Conservation (phyloP, 2,888 invertebrate species). For the Rhagium mordax region DNA sequence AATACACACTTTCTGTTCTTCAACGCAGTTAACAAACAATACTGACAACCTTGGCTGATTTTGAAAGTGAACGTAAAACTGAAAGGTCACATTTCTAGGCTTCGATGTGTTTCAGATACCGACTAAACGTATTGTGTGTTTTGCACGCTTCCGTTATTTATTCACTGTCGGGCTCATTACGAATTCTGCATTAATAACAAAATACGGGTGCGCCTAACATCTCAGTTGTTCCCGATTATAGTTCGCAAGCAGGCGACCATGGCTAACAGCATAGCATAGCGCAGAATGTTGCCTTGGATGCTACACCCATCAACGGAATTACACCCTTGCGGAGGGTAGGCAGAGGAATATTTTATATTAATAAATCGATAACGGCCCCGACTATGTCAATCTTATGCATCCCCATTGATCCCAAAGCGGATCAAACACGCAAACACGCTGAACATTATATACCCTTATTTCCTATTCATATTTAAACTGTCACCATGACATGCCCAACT, state of each 20-base stretch:
- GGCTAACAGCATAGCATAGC: background rate
- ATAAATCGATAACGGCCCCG: too few relatives aligned
- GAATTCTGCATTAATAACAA: background rate
- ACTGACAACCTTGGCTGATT: constrained; percentile 45
- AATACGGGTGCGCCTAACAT: background rate
- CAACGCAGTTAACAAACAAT: background rate
- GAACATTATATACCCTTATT: too few relatives aligned
- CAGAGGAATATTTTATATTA: too few relatives aligned
- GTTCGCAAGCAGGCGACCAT: background rate
- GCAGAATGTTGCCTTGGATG: background rate
- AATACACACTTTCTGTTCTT: background rate
- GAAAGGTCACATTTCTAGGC: constrained; percentile 46
- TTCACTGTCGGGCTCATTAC: constrained; percentile 8
- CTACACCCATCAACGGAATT: background rate
- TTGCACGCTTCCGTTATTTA: constrained; percentile 41
- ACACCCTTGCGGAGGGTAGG: background rate
- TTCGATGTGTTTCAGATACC: constrained; percentile 35
- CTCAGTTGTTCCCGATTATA: background rate
- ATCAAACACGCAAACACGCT: too few relatives aligned
- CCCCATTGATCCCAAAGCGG: too few relatives aligned
- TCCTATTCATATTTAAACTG: too few relatives aligned
- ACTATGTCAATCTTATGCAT: too few relatives aligned
- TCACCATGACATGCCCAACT: too few relatives aligned
- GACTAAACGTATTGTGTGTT: constrained; percentile 28
- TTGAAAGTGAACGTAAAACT: constrained; percentile 48